These are phyloP conservation scores for Elephantulus edwardii DNA, from an alignment of 2,113 vertebrate genomes.

Conservation along the genomic window DNA sequence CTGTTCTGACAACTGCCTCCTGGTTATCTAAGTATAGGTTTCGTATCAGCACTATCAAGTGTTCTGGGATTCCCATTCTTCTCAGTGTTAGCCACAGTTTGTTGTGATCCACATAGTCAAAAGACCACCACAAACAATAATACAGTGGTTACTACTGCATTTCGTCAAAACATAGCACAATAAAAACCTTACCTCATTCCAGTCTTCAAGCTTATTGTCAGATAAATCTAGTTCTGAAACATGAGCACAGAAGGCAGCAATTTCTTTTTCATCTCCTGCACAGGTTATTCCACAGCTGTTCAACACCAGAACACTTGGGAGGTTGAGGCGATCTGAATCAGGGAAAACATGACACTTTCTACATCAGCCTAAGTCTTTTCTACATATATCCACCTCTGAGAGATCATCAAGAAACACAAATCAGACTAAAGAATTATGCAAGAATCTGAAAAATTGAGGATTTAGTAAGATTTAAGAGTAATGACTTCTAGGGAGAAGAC, in stretches of 20 bases:
- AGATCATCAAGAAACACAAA: not conserved
- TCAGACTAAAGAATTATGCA: not conserved
- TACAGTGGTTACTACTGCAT: rapidly evolving
- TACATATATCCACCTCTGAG: not conserved
- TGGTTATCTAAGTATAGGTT: too few relatives aligned
- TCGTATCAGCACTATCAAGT: too few relatives aligned
- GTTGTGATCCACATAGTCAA: too few relatives aligned
- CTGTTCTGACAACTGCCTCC: too few relatives aligned
- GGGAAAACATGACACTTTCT: not conserved
- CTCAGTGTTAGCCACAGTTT: too few relatives aligned
- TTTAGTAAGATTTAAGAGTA: not conserved
- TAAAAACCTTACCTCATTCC: slow-evolving; percentile 91
- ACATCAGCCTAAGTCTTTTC: not conserved
- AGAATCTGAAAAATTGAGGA: not conserved
- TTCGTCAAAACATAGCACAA: not conserved
- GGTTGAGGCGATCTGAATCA: slow-evolving; percentile 92
- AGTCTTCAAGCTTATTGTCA: slow-evolving; percentile 95
- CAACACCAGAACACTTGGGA: slow-evolving; percentile 93
- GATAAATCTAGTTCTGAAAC: slow-evolving; percentile 97
- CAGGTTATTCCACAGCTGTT: slow-evolving; percentile 94
- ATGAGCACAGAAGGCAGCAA: slow-evolving; percentile 94
- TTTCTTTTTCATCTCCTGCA: slow-evolving; percentile 92
- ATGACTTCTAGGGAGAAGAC: not conserved
- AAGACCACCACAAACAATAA: too few relatives aligned
- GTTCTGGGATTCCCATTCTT: too few relatives aligned